phyloP scores from a whole-genome alignment of 1,140 invertebrate genomes.

The Hylaeus anthracinus region DNA sequence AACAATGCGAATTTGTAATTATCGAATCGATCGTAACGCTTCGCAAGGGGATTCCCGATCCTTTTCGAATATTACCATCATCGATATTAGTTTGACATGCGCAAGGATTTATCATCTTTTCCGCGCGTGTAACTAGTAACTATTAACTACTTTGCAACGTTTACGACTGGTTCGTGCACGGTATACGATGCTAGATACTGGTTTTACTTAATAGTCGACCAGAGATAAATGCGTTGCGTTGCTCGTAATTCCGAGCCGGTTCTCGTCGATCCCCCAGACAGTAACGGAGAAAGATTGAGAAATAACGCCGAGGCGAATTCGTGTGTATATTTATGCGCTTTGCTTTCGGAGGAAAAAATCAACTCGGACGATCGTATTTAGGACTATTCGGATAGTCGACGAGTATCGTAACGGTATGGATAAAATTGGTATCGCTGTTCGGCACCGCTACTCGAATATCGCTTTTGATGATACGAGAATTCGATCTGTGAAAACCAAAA shows the following conservation, averaged over 20 bases:
- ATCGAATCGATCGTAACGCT: background rate
- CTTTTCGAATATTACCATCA: background rate
- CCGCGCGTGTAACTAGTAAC: background rate
- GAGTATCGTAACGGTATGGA: no score
- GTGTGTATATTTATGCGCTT: background rate
- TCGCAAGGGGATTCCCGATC: background rate
- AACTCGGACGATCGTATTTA: no score
- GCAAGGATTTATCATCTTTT: conserved; percentile 22
- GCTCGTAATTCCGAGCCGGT: conserved; percentile 13
- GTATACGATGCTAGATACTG: conserved; percentile 3
- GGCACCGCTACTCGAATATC: no score
- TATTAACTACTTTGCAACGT: background rate
- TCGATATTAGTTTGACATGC: background rate
- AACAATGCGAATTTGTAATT: background rate
- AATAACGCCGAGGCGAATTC: background rate
- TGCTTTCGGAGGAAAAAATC: no score
- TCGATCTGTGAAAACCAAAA: no score
- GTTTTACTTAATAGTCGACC: conserved; percentile 29
- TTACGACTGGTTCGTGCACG: background rate
- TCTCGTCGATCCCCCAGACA: no score
- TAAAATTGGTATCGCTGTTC: no score
- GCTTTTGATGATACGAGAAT: no score
- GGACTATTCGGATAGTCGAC: background rate
- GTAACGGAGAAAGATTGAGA: background rate
- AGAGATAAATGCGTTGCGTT: conserved; percentile 24